Evolutionary conservation across 2,113 vertebrate genomes (phyloP).

Genomic region (Hippolais icterina): DNA sequence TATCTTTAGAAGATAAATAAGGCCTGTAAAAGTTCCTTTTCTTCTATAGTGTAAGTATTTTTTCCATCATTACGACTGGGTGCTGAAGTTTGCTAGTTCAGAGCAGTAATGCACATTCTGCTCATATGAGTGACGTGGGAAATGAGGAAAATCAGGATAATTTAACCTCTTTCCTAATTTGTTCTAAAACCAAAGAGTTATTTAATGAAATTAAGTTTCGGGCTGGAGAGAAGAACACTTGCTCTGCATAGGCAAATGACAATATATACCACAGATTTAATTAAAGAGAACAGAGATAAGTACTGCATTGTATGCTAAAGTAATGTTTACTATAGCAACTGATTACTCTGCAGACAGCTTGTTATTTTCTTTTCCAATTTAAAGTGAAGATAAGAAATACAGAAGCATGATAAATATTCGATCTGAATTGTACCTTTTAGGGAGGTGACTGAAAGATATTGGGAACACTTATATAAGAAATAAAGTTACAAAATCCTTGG

Average conservation of each 20-base stretch:
- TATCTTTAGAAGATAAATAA: slow-evolving; percentile 44
- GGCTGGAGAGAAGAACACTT: background rate
- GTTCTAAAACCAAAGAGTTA: slow-evolving; percentile 19
- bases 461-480: background rate
- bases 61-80: background rate
- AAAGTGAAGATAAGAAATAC: slow-evolving; percentile 39
- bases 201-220: slow-evolving; percentile 20
- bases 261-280: slow-evolving; percentile 34
- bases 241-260: slow-evolving; percentile 4
- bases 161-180: background rate
- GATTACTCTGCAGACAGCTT: slow-evolving; percentile 42
- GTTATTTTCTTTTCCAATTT: slow-evolving; percentile 55
- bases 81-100: background rate
- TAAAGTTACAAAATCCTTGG: background rate
- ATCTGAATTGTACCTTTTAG: slow-evolving; percentile 14
- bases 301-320: slow-evolving; percentile 21
- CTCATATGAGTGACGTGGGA: background rate
- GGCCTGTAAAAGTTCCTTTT: background rate
- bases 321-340: slow-evolving; percentile 54
- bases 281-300: slow-evolving; percentile 41
- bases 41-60: slow-evolving; percentile 11
- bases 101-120: background rate
- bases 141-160: background rate
- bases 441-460: slow-evolving; percentile 12
- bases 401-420: slow-evolving; percentile 11